Conservation (phyloP, 2,113 vertebrate species). For the Orycteropus afer region DNA sequence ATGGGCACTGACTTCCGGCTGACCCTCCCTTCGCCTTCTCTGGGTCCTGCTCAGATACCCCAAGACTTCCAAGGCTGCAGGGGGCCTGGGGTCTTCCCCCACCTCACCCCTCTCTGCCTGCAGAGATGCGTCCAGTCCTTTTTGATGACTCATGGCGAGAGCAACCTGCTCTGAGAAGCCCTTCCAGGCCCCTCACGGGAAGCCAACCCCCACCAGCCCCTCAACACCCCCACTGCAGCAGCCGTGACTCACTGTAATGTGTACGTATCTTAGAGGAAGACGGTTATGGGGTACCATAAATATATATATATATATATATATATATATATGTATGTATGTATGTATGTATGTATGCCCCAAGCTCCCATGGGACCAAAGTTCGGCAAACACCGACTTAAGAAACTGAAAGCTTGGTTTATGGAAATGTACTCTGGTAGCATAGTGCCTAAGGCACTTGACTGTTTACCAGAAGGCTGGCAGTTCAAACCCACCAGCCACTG, state of each 20-base stretch:
- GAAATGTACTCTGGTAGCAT: no score
- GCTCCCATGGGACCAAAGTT: not conserved
- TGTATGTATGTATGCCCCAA: not conserved
- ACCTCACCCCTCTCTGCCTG: not conserved
- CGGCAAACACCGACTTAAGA: not conserved
- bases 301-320: no score
- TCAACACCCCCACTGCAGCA: accelerated
- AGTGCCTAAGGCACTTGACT: no score
- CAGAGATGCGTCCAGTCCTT: not conserved
- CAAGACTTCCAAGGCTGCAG: not conserved
- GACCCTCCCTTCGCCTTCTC: no score
- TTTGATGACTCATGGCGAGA: not conserved
- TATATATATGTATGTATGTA: no score
- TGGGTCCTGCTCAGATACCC: not conserved
- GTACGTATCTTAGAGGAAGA: not conserved
- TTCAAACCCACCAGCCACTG: no score
- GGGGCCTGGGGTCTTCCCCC: not conserved
- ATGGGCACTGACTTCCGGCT: not conserved
- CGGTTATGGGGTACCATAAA: not conserved
- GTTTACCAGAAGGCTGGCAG: no score
- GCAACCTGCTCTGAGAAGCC: not conserved
- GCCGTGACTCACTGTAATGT: not conserved
- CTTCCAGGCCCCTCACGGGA: not conserved
- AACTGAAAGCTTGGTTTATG: not conserved
- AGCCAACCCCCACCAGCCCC: not conserved